These are phyloP conservation scores for Drymonia ruficornis DNA, from an alignment of 2,888 invertebrate species.

Conservation along the genomic window DNA sequence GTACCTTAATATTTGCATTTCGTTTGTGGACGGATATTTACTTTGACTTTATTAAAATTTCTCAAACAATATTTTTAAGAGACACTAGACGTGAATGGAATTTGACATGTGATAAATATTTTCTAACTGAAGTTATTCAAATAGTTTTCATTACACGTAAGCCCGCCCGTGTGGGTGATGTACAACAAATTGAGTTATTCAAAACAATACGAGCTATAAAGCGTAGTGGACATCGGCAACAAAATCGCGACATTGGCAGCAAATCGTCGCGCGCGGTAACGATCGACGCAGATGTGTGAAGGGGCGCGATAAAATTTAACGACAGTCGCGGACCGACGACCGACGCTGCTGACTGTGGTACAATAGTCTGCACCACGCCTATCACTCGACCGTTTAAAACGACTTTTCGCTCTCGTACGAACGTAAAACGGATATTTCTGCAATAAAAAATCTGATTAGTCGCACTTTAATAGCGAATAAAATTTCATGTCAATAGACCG, in stretches of 20 bases:
- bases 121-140: constrained; percentile 4
- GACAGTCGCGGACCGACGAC: constrained; percentile 39
- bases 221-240: constrained; percentile 25
- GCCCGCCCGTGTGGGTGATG: constrained; percentile 6
- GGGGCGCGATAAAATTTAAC: constrained; percentile 56
- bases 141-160: no score
- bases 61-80: background rate
- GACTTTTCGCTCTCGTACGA: constrained; percentile 18
- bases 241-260: constrained; percentile 11
- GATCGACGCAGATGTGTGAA: constrained; percentile 58
- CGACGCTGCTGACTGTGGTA: constrained; percentile 20
- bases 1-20: constrained; percentile 31
- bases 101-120: background rate
- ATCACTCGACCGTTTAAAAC: constrained; percentile 11
- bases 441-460: constrained; percentile 33
- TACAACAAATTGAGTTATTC: constrained; percentile 30
- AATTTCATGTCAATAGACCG: constrained; percentile 17
- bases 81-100: constrained; percentile 1
- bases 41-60: constrained; percentile 12
- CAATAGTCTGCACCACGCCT: constrained; percentile 5
- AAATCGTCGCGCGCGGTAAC: constrained; percentile 39
- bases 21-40: constrained; percentile 10
- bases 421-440: constrained; percentile 25
- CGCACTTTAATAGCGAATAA: constrained; percentile 24
- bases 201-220: constrained; percentile 35